phyloP scores from a whole-genome alignment of 2,797 vertebrate species.

The Neoniphon sammara region DNA sequence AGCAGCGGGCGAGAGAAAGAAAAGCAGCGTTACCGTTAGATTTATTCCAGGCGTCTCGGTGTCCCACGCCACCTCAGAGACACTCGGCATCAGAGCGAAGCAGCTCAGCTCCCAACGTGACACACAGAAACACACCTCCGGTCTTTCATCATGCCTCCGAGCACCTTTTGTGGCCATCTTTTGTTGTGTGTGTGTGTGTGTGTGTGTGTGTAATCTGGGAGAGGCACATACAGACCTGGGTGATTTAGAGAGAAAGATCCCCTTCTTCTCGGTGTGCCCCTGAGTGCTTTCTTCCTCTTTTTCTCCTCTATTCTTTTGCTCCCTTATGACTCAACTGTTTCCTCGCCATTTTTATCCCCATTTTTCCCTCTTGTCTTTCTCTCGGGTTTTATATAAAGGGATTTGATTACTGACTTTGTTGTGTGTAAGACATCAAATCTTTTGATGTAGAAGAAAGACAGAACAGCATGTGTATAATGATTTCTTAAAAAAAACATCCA shows the following conservation, averaged over 20 bases:
- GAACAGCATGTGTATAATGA: neutral
- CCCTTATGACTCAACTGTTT: neutral
- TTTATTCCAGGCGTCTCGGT: neutral
- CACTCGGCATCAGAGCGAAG: neutral
- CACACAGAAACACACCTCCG: neutral
- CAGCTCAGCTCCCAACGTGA: neutral
- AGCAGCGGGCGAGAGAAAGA: neutral
- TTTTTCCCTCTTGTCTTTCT: neutral
- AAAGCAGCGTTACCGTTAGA: neutral
- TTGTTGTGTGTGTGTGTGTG: neutral
- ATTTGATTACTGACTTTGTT: neutral
- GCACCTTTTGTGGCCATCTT: neutral
- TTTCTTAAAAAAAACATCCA: neutral
- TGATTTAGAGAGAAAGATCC: neutral
- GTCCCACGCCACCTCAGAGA: neutral
- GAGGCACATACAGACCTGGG: neutral
- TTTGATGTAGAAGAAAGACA: neutral
- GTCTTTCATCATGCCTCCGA: slow-evolving; percentile 16
- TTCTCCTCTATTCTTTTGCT: neutral
- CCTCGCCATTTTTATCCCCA: no score
- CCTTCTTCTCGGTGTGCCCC: neutral
- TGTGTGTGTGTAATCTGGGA: neutral
- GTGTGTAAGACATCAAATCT: neutral
- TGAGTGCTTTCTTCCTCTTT: neutral
- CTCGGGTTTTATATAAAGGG: neutral